Conservation (phyloP, 2,888 invertebrate species). For the Slavum lentiscoides region DNA sequence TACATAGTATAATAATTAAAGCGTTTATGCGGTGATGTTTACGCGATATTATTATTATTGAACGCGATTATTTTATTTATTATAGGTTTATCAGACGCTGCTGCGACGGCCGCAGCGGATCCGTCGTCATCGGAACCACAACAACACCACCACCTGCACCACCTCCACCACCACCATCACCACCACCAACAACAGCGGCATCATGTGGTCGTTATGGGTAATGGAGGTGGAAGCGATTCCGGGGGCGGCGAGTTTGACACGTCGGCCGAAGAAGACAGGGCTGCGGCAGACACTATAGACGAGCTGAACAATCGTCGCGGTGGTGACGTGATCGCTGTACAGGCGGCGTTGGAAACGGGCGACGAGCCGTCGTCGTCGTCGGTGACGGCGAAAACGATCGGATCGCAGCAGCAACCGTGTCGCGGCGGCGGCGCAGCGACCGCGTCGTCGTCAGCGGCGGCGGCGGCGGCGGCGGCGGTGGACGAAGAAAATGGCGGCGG, state of each 20-base stretch:
- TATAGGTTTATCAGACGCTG: conserved; percentile 24
- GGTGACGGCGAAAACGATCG: background rate
- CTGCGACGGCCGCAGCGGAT: conserved; percentile 5
- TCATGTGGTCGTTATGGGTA: conserved; percentile 8
- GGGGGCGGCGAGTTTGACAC: conserved; percentile 46
- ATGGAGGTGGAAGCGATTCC: background rate
- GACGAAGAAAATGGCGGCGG: conserved; percentile 42
- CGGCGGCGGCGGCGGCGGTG: background rate
- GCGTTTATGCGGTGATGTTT: too few species aligned
- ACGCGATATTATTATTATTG: too few species aligned
- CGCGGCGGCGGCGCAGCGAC: background rate
- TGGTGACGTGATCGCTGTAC: background rate
- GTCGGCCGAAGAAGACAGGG: conserved; percentile 54
- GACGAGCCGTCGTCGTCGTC: conserved; percentile 9
- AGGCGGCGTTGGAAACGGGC: background rate
- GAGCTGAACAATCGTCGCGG: conserved; percentile 54
- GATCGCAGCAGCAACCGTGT: conserved; percentile 12
- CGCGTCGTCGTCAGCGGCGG: background rate
- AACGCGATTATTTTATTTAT: background rate
- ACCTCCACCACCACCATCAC: conserved; percentile 12
- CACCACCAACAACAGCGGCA: conserved; percentile 18
- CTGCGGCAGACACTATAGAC: conserved; percentile 54
- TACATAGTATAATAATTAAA: too few species aligned
- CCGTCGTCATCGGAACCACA: conserved; percentile 33
- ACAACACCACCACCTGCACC: background rate